Evolutionary conservation across 2,113 vertebrate species (phyloP).

Genomic region (Desmodus rotundus): DNA sequence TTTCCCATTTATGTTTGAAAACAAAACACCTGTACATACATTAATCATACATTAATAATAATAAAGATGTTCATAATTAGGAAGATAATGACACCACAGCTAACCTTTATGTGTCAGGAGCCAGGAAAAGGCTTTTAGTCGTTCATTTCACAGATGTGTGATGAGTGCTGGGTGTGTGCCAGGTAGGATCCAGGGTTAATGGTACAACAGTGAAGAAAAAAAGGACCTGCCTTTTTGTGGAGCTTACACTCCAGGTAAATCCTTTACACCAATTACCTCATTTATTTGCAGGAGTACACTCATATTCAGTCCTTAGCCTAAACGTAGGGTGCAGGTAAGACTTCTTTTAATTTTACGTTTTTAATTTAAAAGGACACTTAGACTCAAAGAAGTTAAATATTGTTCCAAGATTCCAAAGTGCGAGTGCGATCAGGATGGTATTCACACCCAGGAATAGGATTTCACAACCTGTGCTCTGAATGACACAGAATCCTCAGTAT

Average conservation of each 20-base stretch:
- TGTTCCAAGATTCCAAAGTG: neutral
- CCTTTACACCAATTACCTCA: neutral
- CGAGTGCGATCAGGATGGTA: neutral
- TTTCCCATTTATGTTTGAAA: neutral
- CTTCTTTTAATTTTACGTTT: neutral
- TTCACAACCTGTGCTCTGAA: neutral
- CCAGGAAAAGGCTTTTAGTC: neutral
- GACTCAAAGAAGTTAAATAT: neutral
- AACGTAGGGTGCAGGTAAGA: neutral
- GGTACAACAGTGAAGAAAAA: neutral
- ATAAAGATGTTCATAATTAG: too few relatives aligned
- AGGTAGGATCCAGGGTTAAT: neutral
- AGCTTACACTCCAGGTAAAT: neutral
- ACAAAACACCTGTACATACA: neutral
- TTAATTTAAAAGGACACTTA: neutral
- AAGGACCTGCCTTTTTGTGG: neutral
- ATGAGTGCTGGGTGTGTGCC: neutral
- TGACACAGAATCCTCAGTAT: neutral
- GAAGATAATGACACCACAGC: too few relatives aligned
- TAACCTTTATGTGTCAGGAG: neutral
- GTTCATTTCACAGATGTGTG: neutral
- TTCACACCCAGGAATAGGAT: neutral
- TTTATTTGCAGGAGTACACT: neutral
- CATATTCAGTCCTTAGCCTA: neutral
- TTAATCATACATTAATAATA: neutral